Evolutionary conservation across 2,113 vertebrate genomes (phyloP).

Genomic region (Propithecus coquereli): DNA sequence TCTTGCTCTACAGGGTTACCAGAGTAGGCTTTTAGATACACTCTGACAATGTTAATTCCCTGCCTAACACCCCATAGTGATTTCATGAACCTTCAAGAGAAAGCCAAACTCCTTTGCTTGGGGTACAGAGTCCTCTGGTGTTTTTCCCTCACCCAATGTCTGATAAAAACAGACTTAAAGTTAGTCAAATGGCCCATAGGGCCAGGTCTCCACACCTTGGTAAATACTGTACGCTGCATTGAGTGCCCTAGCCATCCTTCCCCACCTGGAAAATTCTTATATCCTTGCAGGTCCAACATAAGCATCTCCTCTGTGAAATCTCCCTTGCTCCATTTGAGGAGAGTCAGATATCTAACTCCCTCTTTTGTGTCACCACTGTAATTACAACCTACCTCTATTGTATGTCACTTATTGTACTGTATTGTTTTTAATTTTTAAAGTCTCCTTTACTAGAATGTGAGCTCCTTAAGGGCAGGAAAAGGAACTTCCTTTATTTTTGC

Average conservation of each 20-base stretch:
- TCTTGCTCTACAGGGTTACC: background rate
- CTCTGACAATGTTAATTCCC: background rate
- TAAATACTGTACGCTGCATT: background rate
- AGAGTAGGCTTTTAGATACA: background rate
- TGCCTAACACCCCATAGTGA: background rate
- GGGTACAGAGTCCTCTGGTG: background rate
- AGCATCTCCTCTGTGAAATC: background rate
- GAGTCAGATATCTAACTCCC: background rate
- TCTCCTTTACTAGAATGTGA: slow-evolving; percentile 71
- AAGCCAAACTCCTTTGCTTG: background rate
- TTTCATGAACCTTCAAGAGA: background rate
- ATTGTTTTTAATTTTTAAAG: slow-evolving; percentile 50
- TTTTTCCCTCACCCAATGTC: background rate
- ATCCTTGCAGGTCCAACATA: background rate
- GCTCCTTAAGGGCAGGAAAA: slow-evolving; percentile 71
- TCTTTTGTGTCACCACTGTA: slow-evolving; percentile 64
- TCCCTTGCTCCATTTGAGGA: background rate
- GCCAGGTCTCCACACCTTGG: background rate
- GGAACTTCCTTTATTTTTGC: slow-evolving; percentile 43
- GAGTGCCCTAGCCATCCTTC: background rate
- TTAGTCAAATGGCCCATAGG: background rate
- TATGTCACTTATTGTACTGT: slow-evolving; percentile 63
- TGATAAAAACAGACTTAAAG: background rate
- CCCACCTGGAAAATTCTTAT: background rate
- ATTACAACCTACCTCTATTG: slow-evolving; percentile 71